A percentile compares a stretch with the other conserved stretches of the same genome.
Conservation (phyloP, 2,113 vertebrate genomes). For the Dermatemys mawii region DNA sequence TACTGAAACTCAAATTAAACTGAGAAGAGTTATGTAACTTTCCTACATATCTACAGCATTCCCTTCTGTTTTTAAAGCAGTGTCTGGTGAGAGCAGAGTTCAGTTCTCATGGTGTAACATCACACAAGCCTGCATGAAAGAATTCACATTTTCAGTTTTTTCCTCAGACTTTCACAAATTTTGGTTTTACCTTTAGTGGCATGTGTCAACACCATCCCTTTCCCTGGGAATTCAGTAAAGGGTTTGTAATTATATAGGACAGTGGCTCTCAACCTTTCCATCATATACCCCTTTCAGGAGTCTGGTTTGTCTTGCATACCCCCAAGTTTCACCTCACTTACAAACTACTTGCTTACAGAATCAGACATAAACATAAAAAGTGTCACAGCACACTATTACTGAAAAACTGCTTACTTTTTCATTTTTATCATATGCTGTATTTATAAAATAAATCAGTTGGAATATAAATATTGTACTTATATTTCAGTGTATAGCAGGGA, state of each 20-base stretch:
- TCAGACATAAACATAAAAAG: no score
- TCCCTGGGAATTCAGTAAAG: background rate
- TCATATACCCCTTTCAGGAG: no score
- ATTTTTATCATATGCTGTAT: no score
- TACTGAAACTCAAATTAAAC: background rate
- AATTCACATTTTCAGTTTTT: background rate
- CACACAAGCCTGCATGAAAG: background rate
- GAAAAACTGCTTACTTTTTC: no score
- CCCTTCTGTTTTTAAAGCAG: background rate
- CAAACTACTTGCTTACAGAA: no score
- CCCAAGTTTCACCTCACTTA: no score
- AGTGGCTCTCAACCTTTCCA: background rate
- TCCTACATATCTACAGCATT: background rate
- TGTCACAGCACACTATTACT: no score
- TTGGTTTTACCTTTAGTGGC: background rate
- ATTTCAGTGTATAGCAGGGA: no score
- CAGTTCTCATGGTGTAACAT: background rate
- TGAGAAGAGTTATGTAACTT: background rate
- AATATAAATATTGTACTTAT: no score
- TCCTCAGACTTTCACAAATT: background rate
- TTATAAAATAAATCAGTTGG: no score
- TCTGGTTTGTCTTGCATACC: no score
- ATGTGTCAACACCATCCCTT: background rate
- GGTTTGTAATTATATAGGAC: background rate
- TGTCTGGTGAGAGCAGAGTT: background rate